A percentile compares a stretch with the other conserved stretches of the same genome.
Evolutionary conservation across 2,797 vertebrate species (phyloP).

Genomic region (Spheniscus humboldti): DNA sequence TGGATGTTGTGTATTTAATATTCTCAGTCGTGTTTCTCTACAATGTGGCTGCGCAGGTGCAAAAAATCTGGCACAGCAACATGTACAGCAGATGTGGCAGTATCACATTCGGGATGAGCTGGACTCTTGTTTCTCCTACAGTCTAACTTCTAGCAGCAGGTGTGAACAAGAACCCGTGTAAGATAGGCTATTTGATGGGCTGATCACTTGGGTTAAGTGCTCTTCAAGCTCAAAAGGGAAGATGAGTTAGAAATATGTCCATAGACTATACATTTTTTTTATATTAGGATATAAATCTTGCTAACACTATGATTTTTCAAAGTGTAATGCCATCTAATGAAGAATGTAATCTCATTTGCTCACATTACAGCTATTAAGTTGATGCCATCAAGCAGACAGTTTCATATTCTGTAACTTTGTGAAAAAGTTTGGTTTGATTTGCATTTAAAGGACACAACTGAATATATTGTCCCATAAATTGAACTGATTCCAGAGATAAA

Average conservation of each 20-base stretch:
- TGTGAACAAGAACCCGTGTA: not conserved
- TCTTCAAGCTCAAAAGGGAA: not conserved
- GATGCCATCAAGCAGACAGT: not conserved
- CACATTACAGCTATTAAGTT: not conserved
- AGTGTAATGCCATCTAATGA: not conserved
- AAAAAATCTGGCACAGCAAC: not conserved
- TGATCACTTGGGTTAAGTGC: not conserved
- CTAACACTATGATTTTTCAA: not conserved
- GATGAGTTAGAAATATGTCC: not conserved
- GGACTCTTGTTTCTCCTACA: not conserved
- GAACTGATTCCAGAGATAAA: not conserved
- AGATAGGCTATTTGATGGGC: not conserved
- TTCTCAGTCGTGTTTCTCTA: not conserved
- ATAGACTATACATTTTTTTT: not conserved
- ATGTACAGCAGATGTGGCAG: not conserved
- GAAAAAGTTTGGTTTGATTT: not conserved
- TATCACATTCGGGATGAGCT: not conserved
- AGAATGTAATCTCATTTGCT: not conserved
- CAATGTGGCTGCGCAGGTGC: not conserved
- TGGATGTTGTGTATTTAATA: not conserved
- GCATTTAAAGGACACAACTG: not conserved
- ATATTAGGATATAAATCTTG: not conserved
- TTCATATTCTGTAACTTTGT: not conserved
- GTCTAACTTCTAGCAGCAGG: not conserved
- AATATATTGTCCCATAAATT: not conserved